Evolutionary conservation across 2,113 vertebrate genomes (phyloP).

Genomic region (Ictalurus furcatus): DNA sequence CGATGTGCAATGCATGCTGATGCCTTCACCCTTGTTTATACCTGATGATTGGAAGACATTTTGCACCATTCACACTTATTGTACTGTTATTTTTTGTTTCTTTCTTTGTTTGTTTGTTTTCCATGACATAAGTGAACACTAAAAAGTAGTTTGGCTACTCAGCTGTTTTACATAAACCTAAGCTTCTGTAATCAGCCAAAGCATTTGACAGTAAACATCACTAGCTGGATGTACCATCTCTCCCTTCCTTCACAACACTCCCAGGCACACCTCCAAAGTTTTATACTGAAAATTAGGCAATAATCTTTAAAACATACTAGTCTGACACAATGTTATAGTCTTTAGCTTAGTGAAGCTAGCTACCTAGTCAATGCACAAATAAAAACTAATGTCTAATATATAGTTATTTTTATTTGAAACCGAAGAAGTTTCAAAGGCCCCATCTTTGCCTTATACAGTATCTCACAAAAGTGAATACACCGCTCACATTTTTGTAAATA

Average conservation of each 20-base stretch:
- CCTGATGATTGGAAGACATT: neutral
- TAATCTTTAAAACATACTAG: neutral
- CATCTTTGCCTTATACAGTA: too few species aligned
- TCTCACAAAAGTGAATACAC: too few species aligned
- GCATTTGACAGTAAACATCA: neutral
- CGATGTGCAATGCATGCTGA: conserved; percentile 27
- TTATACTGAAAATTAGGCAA: neutral
- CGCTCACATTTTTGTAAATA: too few species aligned
- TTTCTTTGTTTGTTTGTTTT: neutral
- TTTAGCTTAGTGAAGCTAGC: neutral
- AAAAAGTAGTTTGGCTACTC: neutral
- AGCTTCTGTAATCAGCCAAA: neutral
- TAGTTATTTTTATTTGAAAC: neutral
- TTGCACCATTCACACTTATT: neutral
- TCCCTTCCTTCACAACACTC: neutral
- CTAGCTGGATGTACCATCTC: neutral
- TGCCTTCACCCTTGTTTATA: conserved; percentile 13
- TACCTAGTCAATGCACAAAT: neutral
- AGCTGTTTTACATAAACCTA: neutral
- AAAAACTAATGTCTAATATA: neutral
- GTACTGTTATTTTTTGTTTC: neutral
- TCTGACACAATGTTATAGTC: neutral
- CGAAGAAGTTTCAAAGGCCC: neutral
- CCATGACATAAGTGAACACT: neutral
- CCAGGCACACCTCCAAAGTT: neutral